These are phyloP conservation scores for Oryzaephilus surinamensis DNA, from an alignment of 1,140 invertebrate species.

Conservation along the genomic window DNA sequence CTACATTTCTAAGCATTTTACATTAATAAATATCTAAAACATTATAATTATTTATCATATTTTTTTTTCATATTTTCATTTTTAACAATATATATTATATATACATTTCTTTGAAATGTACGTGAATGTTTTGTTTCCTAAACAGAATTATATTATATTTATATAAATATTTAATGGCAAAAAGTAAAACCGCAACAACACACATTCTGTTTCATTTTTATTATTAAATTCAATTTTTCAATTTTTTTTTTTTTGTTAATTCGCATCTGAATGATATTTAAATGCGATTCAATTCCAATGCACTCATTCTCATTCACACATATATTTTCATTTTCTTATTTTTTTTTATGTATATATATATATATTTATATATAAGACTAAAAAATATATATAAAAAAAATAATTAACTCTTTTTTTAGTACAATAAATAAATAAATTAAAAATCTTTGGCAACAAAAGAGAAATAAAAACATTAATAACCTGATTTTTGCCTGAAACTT, in stretches of 20 bases:
- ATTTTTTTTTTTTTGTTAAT: no score
- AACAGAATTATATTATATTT: constrained; percentile 1
- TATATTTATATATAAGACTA: no score
- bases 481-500: no score
- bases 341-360: no score
- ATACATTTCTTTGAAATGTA: constrained; percentile 33
- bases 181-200: not conserved
- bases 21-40: constrained; percentile 36
- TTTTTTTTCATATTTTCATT: no score
- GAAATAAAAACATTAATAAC: no score
- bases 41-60: constrained; percentile 20
- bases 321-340: no score
- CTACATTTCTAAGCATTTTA: constrained; percentile 26
- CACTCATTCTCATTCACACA: no score
- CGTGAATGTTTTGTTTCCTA: constrained; percentile 15
- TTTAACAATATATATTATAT: constrained; percentile 28
- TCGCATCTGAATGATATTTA: not conserved
- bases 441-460: no score
- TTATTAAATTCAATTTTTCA: not conserved
- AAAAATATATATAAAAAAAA: no score
- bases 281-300: not conserved
- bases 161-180: not conserved
- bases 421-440: no score
- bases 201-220: not conserved
- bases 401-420: no score